A percentile compares a stretch with the other conserved stretches of the same genome.
phyloP scores from a whole-genome alignment of 2,797 vertebrate species.

The Selene dorsalis region DNA sequence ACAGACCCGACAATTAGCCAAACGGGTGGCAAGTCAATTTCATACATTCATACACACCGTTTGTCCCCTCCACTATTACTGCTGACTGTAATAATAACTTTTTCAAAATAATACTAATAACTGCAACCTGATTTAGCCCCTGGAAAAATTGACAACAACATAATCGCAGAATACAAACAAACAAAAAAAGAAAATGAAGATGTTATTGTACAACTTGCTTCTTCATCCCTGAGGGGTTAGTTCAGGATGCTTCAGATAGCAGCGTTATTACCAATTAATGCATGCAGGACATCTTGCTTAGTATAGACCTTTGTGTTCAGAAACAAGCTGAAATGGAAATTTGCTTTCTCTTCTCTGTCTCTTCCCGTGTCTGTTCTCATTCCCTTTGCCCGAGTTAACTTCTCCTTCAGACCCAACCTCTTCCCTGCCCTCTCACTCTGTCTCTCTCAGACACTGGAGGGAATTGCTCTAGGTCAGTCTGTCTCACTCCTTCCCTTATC shows the following conservation, averaged over 20 bases:
- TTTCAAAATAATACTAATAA: background rate
- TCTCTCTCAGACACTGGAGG: constrained; percentile 50
- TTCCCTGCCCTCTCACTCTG: constrained; percentile 35
- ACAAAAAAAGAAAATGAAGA: background rate
- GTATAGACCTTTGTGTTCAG: constrained; percentile 8
- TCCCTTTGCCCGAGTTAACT: constrained; percentile 56
- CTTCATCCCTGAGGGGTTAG: background rate
- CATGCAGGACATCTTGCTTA: background rate
- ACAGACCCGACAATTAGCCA: background rate
- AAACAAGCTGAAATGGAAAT: constrained; percentile 34
- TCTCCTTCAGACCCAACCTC: constrained; percentile 46
- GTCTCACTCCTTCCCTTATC: constrained; percentile 70
- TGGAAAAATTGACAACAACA: background rate
- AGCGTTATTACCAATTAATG: background rate
- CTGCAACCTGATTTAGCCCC: background rate
- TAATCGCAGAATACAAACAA: background rate
- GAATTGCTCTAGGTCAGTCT: constrained; percentile 68
- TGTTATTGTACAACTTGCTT: background rate
- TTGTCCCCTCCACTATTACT: background rate
- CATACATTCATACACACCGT: too few species aligned
- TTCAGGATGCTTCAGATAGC: background rate
- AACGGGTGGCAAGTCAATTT: background rate
- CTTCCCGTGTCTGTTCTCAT: constrained; percentile 53
- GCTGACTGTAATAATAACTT: background rate
- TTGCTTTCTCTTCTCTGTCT: constrained; percentile 38